A percentile compares a stretch with the other conserved stretches of the same genome.
Conservation (phyloP, 1,140 invertebrate species). For the Pristionchus pacificus region DNA sequence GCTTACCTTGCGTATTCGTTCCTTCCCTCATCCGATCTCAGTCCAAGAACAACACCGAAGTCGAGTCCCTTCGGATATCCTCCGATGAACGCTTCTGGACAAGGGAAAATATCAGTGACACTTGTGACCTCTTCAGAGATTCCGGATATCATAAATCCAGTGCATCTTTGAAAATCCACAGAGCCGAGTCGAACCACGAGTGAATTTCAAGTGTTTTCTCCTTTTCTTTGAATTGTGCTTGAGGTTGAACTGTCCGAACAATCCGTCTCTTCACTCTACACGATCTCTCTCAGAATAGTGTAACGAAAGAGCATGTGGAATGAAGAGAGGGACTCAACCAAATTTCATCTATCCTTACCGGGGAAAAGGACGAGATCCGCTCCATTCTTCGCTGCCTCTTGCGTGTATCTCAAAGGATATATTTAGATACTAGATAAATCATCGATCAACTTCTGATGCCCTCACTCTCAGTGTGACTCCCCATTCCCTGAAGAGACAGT, state of each 20-base stretch:
- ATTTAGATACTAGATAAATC: too few relatives aligned
- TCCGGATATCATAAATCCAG: too few relatives aligned
- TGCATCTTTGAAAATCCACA: too few relatives aligned
- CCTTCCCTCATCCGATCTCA: conserved; percentile 40
- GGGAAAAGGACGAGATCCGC: conserved; percentile 47
- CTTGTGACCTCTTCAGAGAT: too few relatives aligned
- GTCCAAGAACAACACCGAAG: conserved; percentile 43
- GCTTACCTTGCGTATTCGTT: conserved; percentile 38
- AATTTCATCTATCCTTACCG: conserved; percentile 32
- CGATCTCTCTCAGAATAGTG: conserved; percentile 13
- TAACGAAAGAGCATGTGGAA: background rate
- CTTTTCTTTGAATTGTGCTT: too few relatives aligned
- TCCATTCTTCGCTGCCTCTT: conserved; percentile 38
- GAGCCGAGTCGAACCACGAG: too few relatives aligned
- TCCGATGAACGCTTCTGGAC: conserved; percentile 48
- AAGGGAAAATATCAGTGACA: conserved; percentile 18
- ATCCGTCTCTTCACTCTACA: conserved; percentile 14
- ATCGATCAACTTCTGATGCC: too few relatives aligned
- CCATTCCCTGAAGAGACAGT: background rate
- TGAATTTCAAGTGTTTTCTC: too few relatives aligned
- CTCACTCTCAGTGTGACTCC: background rate
- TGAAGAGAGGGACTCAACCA: background rate
- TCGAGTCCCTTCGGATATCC: conserved; percentile 48
- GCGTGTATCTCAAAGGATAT: background rate
- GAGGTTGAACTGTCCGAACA: too few relatives aligned